phyloP scores from a whole-genome alignment of 2,888 invertebrate genomes.

The Orthonychiurus folsomi region DNA sequence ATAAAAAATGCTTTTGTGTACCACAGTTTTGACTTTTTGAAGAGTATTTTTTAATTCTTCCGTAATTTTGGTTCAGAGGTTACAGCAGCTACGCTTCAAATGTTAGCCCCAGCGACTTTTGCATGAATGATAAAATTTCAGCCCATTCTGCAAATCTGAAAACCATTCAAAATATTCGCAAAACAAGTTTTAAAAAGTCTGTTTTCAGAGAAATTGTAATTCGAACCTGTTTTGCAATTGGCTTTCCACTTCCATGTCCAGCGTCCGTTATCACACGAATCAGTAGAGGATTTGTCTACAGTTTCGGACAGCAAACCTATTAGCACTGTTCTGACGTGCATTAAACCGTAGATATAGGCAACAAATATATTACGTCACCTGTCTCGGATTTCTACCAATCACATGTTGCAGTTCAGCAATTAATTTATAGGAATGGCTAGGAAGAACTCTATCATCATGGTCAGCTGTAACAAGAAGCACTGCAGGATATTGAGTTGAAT shows the following conservation, averaged over 20 bases:
- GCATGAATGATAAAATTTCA: slow-evolving; percentile 77
- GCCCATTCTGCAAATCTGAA: slow-evolving; percentile 82
- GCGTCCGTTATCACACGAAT: slow-evolving; percentile 17
- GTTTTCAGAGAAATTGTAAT: not conserved
- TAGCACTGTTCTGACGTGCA: not conserved
- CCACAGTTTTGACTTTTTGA: not conserved
- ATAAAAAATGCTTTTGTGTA: not conserved
- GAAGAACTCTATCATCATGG: slow-evolving; percentile 97
- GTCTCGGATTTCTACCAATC: slow-evolving; percentile 11
- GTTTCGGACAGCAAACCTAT: no score
- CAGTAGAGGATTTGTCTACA: slow-evolving; percentile 23
- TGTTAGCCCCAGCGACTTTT: slow-evolving; percentile 61
- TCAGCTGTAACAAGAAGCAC: slow-evolving; percentile 88
- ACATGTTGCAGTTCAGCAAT: slow-evolving; percentile 42
- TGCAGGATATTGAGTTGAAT: slow-evolving; percentile 70
- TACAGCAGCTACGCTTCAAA: no score
- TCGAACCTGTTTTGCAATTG: slow-evolving; percentile 16
- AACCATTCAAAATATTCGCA: no score
- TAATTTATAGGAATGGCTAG: slow-evolving; percentile 90
- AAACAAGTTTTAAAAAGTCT: slow-evolving; percentile 38
- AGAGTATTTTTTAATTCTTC: no score
- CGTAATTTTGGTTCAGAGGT: no score
- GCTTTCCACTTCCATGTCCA: slow-evolving; percentile 21
- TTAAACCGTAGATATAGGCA: not conserved
- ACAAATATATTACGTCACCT: slow-evolving; percentile 1